Evolutionary conservation across 2,797 vertebrate genomes (phyloP), one percentile per base, ranked within the genome.

Genomic region (Acipenser oxyrinchus): DNA sequence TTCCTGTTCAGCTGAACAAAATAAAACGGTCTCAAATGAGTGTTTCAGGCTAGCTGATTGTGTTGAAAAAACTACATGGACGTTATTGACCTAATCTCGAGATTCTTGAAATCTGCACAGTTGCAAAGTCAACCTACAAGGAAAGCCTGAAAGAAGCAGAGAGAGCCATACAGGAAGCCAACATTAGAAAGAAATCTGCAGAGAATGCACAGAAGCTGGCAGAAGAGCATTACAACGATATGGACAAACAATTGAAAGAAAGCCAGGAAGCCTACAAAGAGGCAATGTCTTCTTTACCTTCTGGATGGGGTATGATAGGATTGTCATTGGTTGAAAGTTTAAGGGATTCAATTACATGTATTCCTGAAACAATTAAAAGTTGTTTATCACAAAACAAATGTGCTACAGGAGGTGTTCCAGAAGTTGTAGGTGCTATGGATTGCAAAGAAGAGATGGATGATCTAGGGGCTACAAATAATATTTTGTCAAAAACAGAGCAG

Each of bases 1-100:
- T 75, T 18, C 69, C 65, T 1, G 64, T 15, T 4, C 65, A 65
- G 55, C 50, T 64, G 6, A 37, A 23, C 8, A 71, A 67, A 8
- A 66, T 75, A 6, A 63, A 15, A 2, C 8, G 0, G 9, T 12
- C 8, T 63, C 71, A 2, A 23, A 71, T 60, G 50, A 73, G n/a
- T 75, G 71, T 11, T 13, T 49, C 2, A 18, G 53, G 12, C 48
- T 73, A 5, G 53, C 69, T 6, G 37, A 18, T 10, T 18, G 13
- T 5, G 57, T 63, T n/a, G 66, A 68, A 48, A 7, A 49, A 7
- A 71, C 37, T 73, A 68, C 18, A 60, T 7, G 0, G 61, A 51
- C 6, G 10, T 64, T 7, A 64, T 64, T 4, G n/a, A 13, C 11
- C 10, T 64, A 3, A 64, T 64, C n/a, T 64, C 63, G 10, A 64